Conservation (phyloP, 2,888 invertebrate species). For the Ennomos quercinarius region DNA sequence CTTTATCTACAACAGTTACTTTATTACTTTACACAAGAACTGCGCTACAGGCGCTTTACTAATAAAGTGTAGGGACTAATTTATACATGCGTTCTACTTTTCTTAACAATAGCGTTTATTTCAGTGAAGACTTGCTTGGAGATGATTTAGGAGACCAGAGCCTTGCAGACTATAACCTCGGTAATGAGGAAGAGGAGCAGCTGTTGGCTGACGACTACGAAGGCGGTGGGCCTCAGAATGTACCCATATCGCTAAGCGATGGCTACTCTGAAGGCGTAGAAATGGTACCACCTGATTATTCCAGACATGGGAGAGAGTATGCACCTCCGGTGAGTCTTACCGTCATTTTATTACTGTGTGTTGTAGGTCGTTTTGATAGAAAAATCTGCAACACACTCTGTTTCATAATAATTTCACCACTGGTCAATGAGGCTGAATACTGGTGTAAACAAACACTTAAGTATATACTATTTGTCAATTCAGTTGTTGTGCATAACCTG, state of each 20-base stretch:
- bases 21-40: not conserved
- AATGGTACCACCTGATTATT: slow-evolving; percentile 61
- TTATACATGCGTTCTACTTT: slow-evolving; percentile 31
- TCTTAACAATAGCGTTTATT: slow-evolving; percentile 42
- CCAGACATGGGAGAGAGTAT: slow-evolving; percentile 61
- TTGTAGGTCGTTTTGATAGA: no score
- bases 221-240: slow-evolving; percentile 68
- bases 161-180: slow-evolving; percentile 80
- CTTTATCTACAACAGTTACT: not conserved
- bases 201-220: slow-evolving; percentile 79
- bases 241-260: slow-evolving; percentile 60
- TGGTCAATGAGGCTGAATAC: no score
- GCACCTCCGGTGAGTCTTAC: slow-evolving; percentile 54
- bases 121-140: slow-evolving; percentile 80
- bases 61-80: slow-evolving; percentile 5
- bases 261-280: slow-evolving; percentile 56
- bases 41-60: slow-evolving; percentile 1
- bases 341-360: not conserved
- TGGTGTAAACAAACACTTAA: no score
- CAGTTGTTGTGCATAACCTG: no score
- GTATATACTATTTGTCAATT: no score
- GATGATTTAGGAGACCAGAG: slow-evolving; percentile 82
- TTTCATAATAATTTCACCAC: no score
- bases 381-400: no score
- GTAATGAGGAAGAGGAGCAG: slow-evolving; percentile 81